These are phyloP conservation scores for Tyria jacobaeae DNA, from an alignment of 2,888 invertebrate genomes.

Conservation along the genomic window DNA sequence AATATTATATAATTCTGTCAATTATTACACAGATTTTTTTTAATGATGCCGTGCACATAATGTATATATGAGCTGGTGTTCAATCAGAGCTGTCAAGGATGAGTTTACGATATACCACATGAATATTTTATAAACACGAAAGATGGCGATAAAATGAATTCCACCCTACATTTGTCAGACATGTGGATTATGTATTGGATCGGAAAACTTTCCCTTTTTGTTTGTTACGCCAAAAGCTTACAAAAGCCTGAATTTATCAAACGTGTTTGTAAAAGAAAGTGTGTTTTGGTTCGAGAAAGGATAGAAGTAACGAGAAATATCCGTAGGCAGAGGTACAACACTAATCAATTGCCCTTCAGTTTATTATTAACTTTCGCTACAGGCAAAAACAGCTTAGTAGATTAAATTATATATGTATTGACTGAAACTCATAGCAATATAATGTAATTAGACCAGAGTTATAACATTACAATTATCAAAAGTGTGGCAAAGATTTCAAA, in stretches of 20 bases:
- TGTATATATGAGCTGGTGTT: slow-evolving; percentile 14
- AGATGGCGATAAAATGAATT: slow-evolving; percentile 29
- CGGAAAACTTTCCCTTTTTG: slow-evolving; percentile 18
- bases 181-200: slow-evolving; percentile 20
- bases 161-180: slow-evolving; percentile 17
- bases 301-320: neutral
- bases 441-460: too few relatives aligned
- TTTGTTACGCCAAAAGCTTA: slow-evolving; percentile 13
- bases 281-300: slow-evolving; percentile 13
- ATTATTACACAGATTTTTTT: slow-evolving; percentile 46
- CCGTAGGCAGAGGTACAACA: slow-evolving; percentile 12
- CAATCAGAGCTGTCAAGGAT: slow-evolving; percentile 23
- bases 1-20: slow-evolving; percentile 45
- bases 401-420: slow-evolving; percentile 4
- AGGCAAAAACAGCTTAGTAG: too few relatives aligned
- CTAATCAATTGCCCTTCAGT: slow-evolving; percentile 15
- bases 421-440: too few relatives aligned
- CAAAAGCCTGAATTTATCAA: slow-evolving; percentile 21
- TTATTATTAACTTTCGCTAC: slow-evolving; percentile 1
- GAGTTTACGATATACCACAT: slow-evolving; percentile 9
- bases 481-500: too few relatives aligned
- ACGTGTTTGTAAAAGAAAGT: slow-evolving; percentile 19
- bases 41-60: slow-evolving; percentile 7
- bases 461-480: too few relatives aligned
- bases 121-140: slow-evolving; percentile 23